Evolutionary conservation across 2,797 vertebrate genomes (phyloP).

Genomic region (Cheirogaleus major): DNA sequence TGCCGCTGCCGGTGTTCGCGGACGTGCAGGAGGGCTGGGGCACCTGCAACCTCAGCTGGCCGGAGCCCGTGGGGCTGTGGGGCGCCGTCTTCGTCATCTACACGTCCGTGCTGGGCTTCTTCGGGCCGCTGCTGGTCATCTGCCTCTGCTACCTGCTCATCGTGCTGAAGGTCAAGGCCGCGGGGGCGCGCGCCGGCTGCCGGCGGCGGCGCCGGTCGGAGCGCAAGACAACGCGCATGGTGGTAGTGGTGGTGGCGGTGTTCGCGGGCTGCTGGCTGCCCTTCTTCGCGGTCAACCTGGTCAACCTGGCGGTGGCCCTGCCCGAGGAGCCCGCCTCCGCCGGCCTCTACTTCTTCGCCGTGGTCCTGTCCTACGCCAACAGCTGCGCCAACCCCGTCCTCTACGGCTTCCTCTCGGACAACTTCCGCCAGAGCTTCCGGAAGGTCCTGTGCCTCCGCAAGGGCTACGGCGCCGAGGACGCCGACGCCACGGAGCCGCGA

Average conservation of each 20-base stretch:
- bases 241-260: slow-evolving; percentile 95
- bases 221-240: slow-evolving; percentile 96
- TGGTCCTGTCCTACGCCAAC: slow-evolving; percentile 95
- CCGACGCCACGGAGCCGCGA: slow-evolving; percentile 87
- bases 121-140: slow-evolving; percentile 93
- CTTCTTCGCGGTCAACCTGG: slow-evolving; percentile 93
- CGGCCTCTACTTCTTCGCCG: slow-evolving; percentile 91
- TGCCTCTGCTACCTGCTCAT: slow-evolving; percentile 96
- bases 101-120: slow-evolving; percentile 94
- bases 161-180: slow-evolving; percentile 93
- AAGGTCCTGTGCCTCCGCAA: slow-evolving; percentile 88
- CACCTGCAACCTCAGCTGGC: slow-evolving; percentile 97
- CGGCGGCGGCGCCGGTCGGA: slow-evolving; percentile 91
- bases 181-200: slow-evolving; percentile 90
- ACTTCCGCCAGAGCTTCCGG: slow-evolving; percentile 94
- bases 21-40: slow-evolving; percentile 89
- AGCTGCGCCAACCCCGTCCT: slow-evolving; percentile 97
- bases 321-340: slow-evolving; percentile 87
- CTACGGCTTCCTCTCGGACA: slow-evolving; percentile 95
- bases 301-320: slow-evolving; percentile 93
- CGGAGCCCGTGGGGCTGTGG: slow-evolving; percentile 89
- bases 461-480: slow-evolving; percentile 88
- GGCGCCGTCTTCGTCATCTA: slow-evolving; percentile 93
- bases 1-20: slow-evolving; percentile 93
- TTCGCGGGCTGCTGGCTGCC: slow-evolving; percentile 97